Evolutionary conservation across 2,113 vertebrate species (phyloP).

Genomic region (Melozone crissalis): DNA sequence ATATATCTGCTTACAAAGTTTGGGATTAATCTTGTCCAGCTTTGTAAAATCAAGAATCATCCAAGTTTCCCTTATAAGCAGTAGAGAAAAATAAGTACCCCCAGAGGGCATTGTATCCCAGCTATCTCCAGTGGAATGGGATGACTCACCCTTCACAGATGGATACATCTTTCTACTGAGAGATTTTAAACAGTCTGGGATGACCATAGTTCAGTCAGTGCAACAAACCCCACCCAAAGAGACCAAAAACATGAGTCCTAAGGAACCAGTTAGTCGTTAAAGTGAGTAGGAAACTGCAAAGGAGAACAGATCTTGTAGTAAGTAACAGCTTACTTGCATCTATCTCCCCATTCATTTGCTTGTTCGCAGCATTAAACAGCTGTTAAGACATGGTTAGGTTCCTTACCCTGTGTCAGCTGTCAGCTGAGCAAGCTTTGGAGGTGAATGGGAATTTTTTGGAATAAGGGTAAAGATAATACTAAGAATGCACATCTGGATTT

Average conservation of each 20-base stretch:
- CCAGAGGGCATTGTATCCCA: slow-evolving; percentile 18
- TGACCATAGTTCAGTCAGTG: background rate
- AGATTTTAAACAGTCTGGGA: background rate
- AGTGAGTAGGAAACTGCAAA: background rate
- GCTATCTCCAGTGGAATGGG: background rate
- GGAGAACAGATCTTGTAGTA: background rate
- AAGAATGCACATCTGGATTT: slow-evolving; percentile 40
- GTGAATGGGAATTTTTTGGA: background rate
- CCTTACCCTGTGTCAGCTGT: background rate
- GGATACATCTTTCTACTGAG: background rate
- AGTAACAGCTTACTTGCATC: background rate
- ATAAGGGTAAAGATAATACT: background rate
- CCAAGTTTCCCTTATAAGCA: background rate
- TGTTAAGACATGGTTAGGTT: background rate
- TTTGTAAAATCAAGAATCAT: background rate
- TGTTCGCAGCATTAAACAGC: background rate
- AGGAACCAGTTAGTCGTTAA: background rate
- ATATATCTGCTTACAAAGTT: background rate
- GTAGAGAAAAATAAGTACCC: background rate
- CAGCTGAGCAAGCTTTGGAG: background rate
- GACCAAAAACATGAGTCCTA: background rate
- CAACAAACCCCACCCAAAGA: background rate
- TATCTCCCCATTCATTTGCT: background rate
- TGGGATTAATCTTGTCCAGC: background rate
- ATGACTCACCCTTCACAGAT: background rate